Base-by-base conservation (phyloP, 2,888 invertebrate genomes). In the Tetrapedia diversipes region DNA sequence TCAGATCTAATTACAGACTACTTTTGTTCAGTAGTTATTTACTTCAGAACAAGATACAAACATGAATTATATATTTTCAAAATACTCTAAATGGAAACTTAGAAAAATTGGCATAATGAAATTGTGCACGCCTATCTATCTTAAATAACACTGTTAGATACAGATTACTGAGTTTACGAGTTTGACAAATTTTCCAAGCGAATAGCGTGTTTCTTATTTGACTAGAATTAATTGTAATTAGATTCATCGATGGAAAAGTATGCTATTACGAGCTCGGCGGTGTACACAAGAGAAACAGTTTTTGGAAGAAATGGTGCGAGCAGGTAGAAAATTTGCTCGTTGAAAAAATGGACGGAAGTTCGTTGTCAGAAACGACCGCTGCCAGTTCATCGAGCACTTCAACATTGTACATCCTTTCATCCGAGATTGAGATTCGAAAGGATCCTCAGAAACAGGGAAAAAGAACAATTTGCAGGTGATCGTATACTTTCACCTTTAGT, bases 191-290 rank as follows among this genome's bases (percentile, higher is more conserved):
- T 37, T 24, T 19, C 27, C 1, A 14, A 29, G n/a, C 3, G 6
- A 34, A n/a, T n/a, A n/a, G n/a, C n/a, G n/a, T n/a, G n/a, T n/a
- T n/a, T n/a, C n/a, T n/a, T n/a, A n/a, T 3, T 51, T 22, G 39
- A 69, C 8, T 27, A 10, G 24, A 39, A 4, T 10, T 22, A 8
- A 53, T 49, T n/a, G 8, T 24, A 14, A n/a, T 45, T 49, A 90
- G 90, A 78, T 85, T 91, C 27, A 75, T 89, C 65, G 87, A 90
- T 49, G 90, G 89, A 29, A 86, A 92, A 73, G 92, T 93, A 0
- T 92, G 93, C 84, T 95, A 95, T 91, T 96, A 95, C 89, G 96
- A 96, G 90, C 92, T 96, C 74, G 95, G 94, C 0, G 94, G 94
- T 1, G 93, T 93, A 80, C 91, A 93, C 8, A 93, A 94, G 73